Evolutionary conservation across 2,113 vertebrate species (phyloP).

Genomic region (Campylomormyrus tamandua): DNA sequence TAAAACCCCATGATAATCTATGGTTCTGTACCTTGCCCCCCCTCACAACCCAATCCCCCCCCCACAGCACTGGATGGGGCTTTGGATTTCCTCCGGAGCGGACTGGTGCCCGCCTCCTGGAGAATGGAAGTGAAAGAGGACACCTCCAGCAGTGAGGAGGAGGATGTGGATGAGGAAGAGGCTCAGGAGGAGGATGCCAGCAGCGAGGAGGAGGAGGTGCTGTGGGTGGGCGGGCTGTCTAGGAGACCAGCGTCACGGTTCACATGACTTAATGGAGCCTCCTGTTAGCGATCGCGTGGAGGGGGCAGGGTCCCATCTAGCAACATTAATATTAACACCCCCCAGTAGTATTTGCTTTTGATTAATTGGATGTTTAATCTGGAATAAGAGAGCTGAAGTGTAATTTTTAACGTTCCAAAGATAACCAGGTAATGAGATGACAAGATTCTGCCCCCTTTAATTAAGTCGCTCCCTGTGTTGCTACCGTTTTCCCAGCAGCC

Average conservation of each 20-base stretch:
- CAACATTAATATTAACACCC: not conserved
- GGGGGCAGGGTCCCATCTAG: not conserved
- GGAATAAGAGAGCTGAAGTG: constrained; percentile 6
- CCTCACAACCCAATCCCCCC: not conserved
- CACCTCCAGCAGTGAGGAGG: constrained; percentile 88
- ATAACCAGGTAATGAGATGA: constrained; percentile 5
- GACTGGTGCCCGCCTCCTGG: constrained; percentile 77
- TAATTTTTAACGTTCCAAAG: constrained; percentile 7
- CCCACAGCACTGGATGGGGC: constrained; percentile 81
- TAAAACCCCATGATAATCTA: not conserved
- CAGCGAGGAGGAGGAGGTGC: constrained; percentile 59
- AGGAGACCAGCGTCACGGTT: not conserved
- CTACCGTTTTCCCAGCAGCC: not conserved
- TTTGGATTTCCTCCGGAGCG: constrained; percentile 77
- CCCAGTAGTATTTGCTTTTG: not conserved
- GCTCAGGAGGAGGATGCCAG: constrained; percentile 75
- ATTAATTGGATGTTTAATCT: constrained; percentile 5
- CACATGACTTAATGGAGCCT: not conserved
- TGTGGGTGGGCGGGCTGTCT: not conserved
- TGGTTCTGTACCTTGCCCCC: constrained; percentile 1
- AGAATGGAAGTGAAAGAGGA: constrained; percentile 94
- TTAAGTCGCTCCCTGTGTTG: not conserved
- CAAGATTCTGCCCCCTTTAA: not conserved
- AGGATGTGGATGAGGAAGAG: constrained; percentile 81
- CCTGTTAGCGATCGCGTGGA: too few relatives aligned